A percentile compares a stretch with the other conserved stretches of the same genome.
These are phyloP conservation scores for Liodrosophila aerea DNA, from an alignment of 2,888 invertebrate species.

Conservation along the genomic window DNA sequence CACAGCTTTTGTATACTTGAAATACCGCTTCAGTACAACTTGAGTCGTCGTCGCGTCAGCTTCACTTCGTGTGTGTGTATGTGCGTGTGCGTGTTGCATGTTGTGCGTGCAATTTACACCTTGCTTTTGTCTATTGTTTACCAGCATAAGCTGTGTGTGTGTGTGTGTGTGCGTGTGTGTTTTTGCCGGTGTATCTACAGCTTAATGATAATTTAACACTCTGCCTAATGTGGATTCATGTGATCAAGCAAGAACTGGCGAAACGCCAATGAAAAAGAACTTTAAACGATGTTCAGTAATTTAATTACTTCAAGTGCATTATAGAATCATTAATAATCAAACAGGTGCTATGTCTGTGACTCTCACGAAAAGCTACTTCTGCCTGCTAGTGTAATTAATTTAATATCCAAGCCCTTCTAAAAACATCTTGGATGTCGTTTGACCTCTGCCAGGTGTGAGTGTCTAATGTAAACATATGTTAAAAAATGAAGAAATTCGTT, in stretches of 20 bases:
- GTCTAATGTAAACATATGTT: conserved; percentile 28
- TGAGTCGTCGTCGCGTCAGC: conserved; percentile 63
- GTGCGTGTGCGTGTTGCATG: conserved; percentile 16
- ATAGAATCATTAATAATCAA: conserved; percentile 37
- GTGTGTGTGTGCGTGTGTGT: conserved; percentile 17
- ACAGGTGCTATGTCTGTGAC: conserved; percentile 32
- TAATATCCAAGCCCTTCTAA: not conserved
- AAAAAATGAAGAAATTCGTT: too few species aligned
- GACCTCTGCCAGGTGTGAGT: conserved; percentile 11
- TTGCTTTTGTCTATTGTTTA: conserved; percentile 59
- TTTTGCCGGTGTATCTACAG: conserved; percentile 36
- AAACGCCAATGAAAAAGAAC: conserved; percentile 1
- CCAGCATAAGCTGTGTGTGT: conserved; percentile 40
- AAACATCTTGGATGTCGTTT: not conserved
- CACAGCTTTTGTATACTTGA: conserved; percentile 74
- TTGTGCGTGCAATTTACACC: conserved; percentile 48
- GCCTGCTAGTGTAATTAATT: not conserved
- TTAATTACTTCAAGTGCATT: conserved; percentile 35
- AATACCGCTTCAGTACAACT: conserved; percentile 73
- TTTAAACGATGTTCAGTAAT: too few species aligned
- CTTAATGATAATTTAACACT: conserved; percentile 63
- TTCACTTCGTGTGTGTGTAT: conserved; percentile 21
- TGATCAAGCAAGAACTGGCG: not conserved
- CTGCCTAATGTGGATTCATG: conserved; percentile 20
- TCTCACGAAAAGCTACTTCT: conserved; percentile 7